Evolutionary conservation across 2,113 vertebrate genomes (phyloP), one percentile per base, ranked within the genome.

Genomic region (Dipodomys spectabilis): DNA sequence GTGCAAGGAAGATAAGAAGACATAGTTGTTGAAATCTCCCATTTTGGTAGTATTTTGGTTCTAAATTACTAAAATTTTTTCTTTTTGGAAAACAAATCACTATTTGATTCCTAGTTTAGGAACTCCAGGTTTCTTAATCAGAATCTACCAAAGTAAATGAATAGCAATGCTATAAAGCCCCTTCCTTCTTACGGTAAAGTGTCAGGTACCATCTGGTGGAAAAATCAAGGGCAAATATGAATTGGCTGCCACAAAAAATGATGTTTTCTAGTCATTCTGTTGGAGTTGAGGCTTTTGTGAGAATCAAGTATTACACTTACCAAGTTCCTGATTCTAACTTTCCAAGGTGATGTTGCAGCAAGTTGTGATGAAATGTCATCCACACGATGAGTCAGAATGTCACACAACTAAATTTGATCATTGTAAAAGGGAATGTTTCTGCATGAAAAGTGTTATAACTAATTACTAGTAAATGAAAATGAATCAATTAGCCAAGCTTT

Each of bases 241-340:
- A 78, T 30, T 5, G 1, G 2, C 11, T 92, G 92, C 16, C 83
- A 88, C 62, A 65, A 65, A 75, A 90, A 78, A 93, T n/a, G 15
- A 80, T 75, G 5, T 64, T 93, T 82, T n/a, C 45, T 87, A 64
- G 72, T 77, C 57, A 91, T 91, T 68, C 60, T 75, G 25, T 35
- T 81, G 83, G 68, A 93, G 68, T 18, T 16, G 86, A 92, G 28
- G 2, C 23, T 93, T 92, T 72, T 89, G 44, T 65, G n/a, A 22
- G 49, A 84, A 65, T 81, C 75, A 83, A 77, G 45, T 71, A 86
- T 60, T 80, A 68, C 67, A 85, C 53, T 72, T 77, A 35, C 19
- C 86, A 45, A 78, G 73, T 95, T 95, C 30, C 44, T 83, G 80
- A 68, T 72, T 91, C 72, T 80, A 16, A 86, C 30, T 79, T 95